These are phyloP conservation scores for Arizona elegans DNA, from an alignment of 2,113 vertebrate species.

Conservation along the genomic window DNA sequence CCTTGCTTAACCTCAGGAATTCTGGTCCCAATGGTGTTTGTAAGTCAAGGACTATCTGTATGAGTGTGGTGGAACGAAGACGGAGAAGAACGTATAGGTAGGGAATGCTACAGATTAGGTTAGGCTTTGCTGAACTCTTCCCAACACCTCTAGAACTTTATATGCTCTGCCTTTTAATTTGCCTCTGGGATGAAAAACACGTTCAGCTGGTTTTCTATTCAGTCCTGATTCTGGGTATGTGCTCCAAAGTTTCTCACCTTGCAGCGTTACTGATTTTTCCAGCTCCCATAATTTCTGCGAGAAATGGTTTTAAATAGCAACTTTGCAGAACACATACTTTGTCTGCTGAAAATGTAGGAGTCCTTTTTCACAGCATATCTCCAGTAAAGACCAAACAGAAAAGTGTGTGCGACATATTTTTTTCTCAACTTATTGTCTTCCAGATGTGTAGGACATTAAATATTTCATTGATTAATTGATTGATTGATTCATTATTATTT, in stretches of 20 bases:
- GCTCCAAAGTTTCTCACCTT: neutral
- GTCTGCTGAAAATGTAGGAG: neutral
- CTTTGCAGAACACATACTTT: neutral
- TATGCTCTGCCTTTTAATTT: neutral
- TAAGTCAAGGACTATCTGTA: neutral
- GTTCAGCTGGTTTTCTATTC: neutral
- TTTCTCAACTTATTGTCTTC: neutral
- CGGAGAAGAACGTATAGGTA: neutral
- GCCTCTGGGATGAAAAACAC: neutral
- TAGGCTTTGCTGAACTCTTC: neutral
- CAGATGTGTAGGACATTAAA: neutral
- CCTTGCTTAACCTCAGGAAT: too few species aligned
- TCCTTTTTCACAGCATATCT: neutral
- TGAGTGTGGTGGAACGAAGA: neutral
- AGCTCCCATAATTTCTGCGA: neutral
- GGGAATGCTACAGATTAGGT: neutral
- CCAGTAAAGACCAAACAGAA: neutral
- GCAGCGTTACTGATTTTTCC: neutral
- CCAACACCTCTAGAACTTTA: neutral
- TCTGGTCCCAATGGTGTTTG: too few species aligned
- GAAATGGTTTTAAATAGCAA: too few species aligned
- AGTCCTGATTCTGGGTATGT: neutral
- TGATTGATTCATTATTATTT: too few species aligned
- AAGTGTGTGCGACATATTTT: neutral
- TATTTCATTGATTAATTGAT: neutral